Base-by-base conservation (phyloP, 2,113 vertebrate genomes). In the Neogobius melanostomus region DNA sequence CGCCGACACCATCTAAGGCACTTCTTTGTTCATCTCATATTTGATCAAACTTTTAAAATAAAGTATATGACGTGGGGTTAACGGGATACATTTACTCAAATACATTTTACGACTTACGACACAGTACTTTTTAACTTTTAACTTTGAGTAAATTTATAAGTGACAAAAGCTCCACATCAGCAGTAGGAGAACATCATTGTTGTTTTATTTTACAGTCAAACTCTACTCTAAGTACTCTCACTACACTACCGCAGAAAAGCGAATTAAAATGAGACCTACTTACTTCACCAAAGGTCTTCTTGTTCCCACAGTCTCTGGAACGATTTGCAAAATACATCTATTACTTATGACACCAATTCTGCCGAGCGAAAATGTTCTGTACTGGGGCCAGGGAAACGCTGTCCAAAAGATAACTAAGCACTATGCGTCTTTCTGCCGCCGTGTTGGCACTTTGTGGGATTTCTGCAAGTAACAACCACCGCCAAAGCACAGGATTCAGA, bases 291-390 rank as follows among this genome's bases (percentile, higher is more conserved):
- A 68, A 75, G 68, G 64, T 71, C 75, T 36, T 2, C 21, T 8
- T 71, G 46, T 60, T 84, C 85, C 75, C 69, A 73, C 77, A 54
- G 52, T 57, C 77, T 82, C 77, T 82, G 65, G 45, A 77, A 76
- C 67, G 8, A 43, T 50, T 47, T 36, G 57, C 3, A 53, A 68
- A 54, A 76, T 66, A 67, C 46, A 69, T 82, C 48, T 49, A 60
- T 48, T 36, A 66, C 28, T 45, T 4, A 46, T 64, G 45, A 66
- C 21, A 51, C 10, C 17, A 43, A 64, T 53, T 67, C 43, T 54
- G 51, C 15, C 7, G 48, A 46, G 63, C 69, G 28, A 72, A 71
- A 52, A 21, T 48, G 14, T 64, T 46, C 6, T 12, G 16, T 36
- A 63, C 28, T 50, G 12, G 0, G n/a, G 67, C 71, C 80, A 77